A percentile compares a stretch with the other conserved stretches of the same genome.
Conservation (phyloP, 2,113 vertebrate genomes). For the Candoia aspera region DNA sequence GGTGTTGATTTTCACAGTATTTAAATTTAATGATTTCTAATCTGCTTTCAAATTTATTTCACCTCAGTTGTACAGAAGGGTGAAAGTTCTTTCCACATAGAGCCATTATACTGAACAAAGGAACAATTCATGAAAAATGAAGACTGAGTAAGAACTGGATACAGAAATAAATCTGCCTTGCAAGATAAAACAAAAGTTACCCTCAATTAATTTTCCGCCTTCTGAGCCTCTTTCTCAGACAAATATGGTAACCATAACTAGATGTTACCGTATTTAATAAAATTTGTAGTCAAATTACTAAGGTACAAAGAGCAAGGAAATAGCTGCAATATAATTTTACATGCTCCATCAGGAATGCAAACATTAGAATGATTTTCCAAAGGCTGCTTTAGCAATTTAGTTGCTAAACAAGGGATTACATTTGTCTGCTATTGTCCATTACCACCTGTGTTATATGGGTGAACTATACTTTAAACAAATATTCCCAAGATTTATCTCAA, state of each 20-base stretch:
- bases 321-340: conserved; percentile 31
- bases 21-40: neutral
- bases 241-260: accelerated
- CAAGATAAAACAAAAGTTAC: neutral
- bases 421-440: neutral
- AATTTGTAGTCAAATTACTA: neutral
- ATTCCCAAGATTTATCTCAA: neutral
- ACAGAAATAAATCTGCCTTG: accelerated
- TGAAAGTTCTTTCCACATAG: neutral
- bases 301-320: conserved; percentile 10
- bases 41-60: neutral
- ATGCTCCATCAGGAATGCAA: conserved; percentile 16
- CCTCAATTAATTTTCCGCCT: accelerated
- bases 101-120: neutral
- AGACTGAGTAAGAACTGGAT: neutral
- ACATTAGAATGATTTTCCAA: neutral
- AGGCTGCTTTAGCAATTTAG: neutral
- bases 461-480: neutral
- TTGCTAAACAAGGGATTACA: neutral
- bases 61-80: neutral
- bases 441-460: neutral
- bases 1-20: neutral
- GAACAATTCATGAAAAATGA: neutral
- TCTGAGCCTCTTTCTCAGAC: neutral
- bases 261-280: conserved; percentile 16